Conservation (phyloP, 1,140 invertebrate species). For the Drosophila aff. region DNA sequence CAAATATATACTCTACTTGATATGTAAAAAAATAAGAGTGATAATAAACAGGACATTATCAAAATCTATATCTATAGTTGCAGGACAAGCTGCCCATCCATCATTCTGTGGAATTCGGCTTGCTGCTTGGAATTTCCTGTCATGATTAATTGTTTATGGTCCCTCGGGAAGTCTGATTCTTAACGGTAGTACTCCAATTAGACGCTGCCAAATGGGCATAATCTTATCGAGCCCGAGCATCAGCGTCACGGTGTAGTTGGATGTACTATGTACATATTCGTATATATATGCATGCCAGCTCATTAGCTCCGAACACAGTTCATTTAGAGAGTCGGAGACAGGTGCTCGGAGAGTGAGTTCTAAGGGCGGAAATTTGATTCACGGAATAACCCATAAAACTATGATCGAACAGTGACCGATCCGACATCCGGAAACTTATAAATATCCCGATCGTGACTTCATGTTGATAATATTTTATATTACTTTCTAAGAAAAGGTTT, state of each 20-base stretch:
- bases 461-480: background rate
- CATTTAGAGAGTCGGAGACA: background rate
- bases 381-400: constrained; percentile 3
- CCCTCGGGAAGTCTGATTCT: background rate
- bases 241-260: background rate
- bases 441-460: background rate
- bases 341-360: background rate
- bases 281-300: constrained; percentile 1
- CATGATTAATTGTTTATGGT: background rate
- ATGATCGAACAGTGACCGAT: background rate
- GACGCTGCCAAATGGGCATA: constrained; percentile 1
- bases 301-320: constrained; percentile 14
- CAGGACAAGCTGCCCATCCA: background rate
- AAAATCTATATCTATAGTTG: background rate
- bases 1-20: background rate
- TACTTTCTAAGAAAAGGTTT: background rate
- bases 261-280: background rate
- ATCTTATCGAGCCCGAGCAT: constrained; percentile 14
- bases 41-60: background rate
- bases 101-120: background rate
- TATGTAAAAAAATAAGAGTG: background rate
- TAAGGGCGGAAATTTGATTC: background rate
- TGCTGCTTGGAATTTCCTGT: background rate
- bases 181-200: background rate
- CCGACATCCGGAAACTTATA: background rate